Base-by-base conservation (phyloP, 2,888 invertebrate species). In the Baronia brevicornis region DNA sequence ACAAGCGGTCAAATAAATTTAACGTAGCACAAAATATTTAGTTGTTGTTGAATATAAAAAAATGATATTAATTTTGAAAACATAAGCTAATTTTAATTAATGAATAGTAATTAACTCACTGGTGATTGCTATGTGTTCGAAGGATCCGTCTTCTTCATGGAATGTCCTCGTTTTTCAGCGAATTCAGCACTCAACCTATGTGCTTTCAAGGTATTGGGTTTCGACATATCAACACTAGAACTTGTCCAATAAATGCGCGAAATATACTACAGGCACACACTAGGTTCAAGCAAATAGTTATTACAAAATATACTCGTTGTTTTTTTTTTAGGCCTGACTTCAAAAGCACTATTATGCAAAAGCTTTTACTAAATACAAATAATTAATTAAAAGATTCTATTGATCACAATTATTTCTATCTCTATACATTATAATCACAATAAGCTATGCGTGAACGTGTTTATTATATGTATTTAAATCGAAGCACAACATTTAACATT, bases 151-250 rank as follows among this genome's bases (percentile, higher is more conserved):
- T 80, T 82, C 67, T 73, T 82, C 60, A 80, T 43, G 34, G 71
- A 49, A 46, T 69, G 74, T 14, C 58, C 64, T 44, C 80, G 67
- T 61, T 80, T 80, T 51, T 82, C 82, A 9, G 82, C 82, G 33
- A 80, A 80, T 51, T 84, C 84, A 2, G 82, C 82, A 62, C 84
- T 84, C 52, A 84, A 66, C 61, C 80, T 74, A 44, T 84, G 84
- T 11, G 82, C 84, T 59, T 82, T 84, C 60, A 84, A 48, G 22
- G 79, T 82, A 31, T 71, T 79, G 3, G 80, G 79, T 51, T 84
- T 84, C 55, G 84, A 82, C 82, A 82, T 82, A 55, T 55, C 67
- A 60, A 54, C 48, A 64, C 57, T 57, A 58, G 57, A 57, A 57
- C 56, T 46, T 47, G 14, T 29, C 27, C 31, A 18, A 33, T 22